Evolutionary conservation across 1,140 invertebrate species (phyloP).

Genomic region (Drosophila leontia): DNA sequence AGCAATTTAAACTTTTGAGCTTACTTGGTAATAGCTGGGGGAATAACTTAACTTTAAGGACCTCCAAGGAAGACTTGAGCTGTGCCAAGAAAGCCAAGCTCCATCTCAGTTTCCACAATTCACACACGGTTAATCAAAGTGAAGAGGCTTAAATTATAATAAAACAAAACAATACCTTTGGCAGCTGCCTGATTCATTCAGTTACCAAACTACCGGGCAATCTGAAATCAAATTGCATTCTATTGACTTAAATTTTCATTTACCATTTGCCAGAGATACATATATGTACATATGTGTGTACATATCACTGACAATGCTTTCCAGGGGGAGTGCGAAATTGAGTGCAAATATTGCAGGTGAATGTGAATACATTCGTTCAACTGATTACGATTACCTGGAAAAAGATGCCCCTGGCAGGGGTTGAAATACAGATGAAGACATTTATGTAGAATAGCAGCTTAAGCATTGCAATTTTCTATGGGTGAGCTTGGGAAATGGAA

Average conservation of each 20-base stretch:
- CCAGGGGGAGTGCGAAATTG: conserved; percentile 20
- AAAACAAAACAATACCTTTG: background rate
- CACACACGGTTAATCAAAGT: conserved; percentile 19
- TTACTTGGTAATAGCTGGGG: background rate
- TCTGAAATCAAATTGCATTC: conserved; percentile 57
- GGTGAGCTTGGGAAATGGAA: background rate
- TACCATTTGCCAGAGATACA: conserved; percentile 24
- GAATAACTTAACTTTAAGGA: background rate
- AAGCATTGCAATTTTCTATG: conserved; percentile 27
- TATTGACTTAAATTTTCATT: conserved; percentile 55
- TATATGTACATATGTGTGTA: conserved; percentile 5
- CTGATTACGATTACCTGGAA: conserved; percentile 52
- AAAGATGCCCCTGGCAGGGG: background rate
- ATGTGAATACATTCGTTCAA: conserved; percentile 50
- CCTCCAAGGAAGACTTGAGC: background rate
- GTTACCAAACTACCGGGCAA: conserved; percentile 7
- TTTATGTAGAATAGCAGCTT: conserved; percentile 33
- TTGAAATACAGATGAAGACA: conserved; percentile 34
- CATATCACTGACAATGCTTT: conserved; percentile 26
- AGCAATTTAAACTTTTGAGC: conserved; percentile 7
- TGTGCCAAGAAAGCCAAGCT: background rate
- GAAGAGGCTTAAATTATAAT: conserved; percentile 17
- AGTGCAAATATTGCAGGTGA: conserved; percentile 61
- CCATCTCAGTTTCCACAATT: background rate
- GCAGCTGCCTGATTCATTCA: conserved; percentile 14